A percentile compares a stretch with the other conserved stretches of the same genome.
Conservation (phyloP, 2,113 vertebrate genomes). For the Nycticorax nycticorax region DNA sequence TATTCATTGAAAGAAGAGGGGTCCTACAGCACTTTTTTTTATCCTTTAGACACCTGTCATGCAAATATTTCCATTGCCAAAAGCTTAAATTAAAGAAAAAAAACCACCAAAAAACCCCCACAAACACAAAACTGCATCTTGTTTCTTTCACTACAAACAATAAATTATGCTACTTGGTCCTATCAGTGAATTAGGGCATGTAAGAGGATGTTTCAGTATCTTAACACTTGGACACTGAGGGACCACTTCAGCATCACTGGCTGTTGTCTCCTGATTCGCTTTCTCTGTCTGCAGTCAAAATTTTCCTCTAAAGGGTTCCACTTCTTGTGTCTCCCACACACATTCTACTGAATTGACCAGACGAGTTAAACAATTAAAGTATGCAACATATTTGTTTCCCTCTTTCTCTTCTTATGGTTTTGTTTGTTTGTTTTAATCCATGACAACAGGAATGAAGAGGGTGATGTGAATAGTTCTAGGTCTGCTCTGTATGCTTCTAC, state of each 20-base stretch:
- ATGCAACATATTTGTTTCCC: neutral
- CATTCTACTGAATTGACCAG: neutral
- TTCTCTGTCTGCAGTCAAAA: neutral
- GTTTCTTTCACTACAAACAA: conserved; percentile 61
- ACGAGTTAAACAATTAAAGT: neutral
- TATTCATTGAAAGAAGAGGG: neutral
- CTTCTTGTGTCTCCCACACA: neutral
- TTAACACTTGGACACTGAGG: neutral
- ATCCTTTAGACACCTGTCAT: neutral
- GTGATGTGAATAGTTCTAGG: neutral
- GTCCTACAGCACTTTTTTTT: neutral
- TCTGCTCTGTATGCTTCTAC: neutral
- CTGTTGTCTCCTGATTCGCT: neutral
- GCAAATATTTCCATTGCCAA: conserved; percentile 35
- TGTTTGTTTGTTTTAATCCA: neutral
- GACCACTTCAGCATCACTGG: conserved; percentile 1
- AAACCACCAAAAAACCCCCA: too few species aligned
- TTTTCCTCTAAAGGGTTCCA: neutral
- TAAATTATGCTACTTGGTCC: conserved; percentile 63
- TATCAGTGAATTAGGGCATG: conserved; percentile 58
- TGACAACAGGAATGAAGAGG: neutral
- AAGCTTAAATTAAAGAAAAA: neutral
- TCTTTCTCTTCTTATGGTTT: neutral
- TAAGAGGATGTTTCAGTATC: conserved; percentile 1
- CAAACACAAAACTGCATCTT: neutral